phyloP scores from a whole-genome alignment of 2,113 vertebrate species.

The Otolemur garnettii region DNA sequence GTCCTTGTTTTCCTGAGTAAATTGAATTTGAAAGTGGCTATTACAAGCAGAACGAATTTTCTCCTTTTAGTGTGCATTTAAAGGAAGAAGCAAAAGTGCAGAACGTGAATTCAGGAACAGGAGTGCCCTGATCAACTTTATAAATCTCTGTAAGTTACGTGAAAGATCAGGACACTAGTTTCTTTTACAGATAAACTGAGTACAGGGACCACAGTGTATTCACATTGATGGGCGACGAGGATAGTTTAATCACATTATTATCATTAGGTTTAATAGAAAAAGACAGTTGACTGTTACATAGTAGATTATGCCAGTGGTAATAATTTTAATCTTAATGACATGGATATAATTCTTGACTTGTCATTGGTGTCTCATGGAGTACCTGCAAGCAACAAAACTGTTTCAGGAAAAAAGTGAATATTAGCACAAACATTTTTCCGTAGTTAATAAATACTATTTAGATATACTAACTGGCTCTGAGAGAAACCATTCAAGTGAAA shows the following conservation, averaged over 20 bases:
- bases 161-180: not conserved
- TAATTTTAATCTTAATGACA: slow-evolving; percentile 42
- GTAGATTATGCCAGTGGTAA: slow-evolving; percentile 10
- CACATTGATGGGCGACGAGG: not conserved
- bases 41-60: not conserved
- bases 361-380: not conserved
- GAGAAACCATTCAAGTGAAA: slow-evolving; percentile 64
- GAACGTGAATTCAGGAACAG: not conserved
- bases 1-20: not conserved
- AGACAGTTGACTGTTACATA: slow-evolving; percentile 34
- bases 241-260: slow-evolving; percentile 36
- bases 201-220: not conserved
- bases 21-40: slow-evolving; percentile 5
- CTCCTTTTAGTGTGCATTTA: slow-evolving; percentile 28
- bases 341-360: slow-evolving; percentile 49
- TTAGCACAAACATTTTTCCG: slow-evolving; percentile 46
- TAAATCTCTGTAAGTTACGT: slow-evolving; percentile 13
- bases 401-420: slow-evolving; percentile 33
- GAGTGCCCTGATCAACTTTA: not conserved
- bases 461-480: slow-evolving; percentile 37
- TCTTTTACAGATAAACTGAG: slow-evolving; percentile 24
- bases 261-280: slow-evolving; percentile 53
- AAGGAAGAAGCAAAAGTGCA: slow-evolving; percentile 17
- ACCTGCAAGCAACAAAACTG: slow-evolving; percentile 36
- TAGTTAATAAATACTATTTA: slow-evolving; percentile 47